Evolutionary conservation across 2,113 vertebrate species (phyloP).

Genomic region (Corythornis cristatus): DNA sequence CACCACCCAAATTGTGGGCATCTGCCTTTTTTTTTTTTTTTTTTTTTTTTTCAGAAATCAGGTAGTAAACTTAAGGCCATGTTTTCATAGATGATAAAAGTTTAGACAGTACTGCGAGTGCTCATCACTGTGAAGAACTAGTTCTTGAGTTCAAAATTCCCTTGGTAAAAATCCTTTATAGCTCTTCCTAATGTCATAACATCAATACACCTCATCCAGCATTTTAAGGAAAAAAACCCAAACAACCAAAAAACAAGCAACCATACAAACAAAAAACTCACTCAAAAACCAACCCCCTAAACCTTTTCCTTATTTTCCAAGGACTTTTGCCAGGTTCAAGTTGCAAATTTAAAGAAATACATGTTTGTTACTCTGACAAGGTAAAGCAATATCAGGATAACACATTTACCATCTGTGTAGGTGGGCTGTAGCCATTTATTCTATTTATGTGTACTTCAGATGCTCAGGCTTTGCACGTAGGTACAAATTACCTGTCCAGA

Average conservation of each 20-base stretch:
- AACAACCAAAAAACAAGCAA: not conserved
- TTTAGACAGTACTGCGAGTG: not conserved
- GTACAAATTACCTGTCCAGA: slow-evolving; percentile 36
- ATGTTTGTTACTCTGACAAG: not conserved
- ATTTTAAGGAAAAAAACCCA: not conserved
- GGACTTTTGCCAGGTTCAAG: not conserved
- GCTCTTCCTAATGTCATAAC: not conserved
- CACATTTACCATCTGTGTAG: not conserved
- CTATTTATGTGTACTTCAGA: slow-evolving; percentile 15
- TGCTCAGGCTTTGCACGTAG: not conserved
- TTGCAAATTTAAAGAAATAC: not conserved
- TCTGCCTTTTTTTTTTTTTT: too few relatives aligned
- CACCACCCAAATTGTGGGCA: too few relatives aligned
- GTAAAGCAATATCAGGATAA: not conserved
- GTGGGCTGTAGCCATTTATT: not conserved
- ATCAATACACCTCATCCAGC: not conserved
- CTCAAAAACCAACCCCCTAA: accelerated
- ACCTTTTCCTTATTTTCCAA: not conserved
- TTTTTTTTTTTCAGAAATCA: not conserved
- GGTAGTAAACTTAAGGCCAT: not conserved
- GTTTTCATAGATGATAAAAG: not conserved
- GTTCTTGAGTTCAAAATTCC: not conserved
- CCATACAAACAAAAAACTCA: too few relatives aligned
- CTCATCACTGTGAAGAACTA: not conserved
- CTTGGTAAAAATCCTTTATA: not conserved